A percentile compares a stretch with the other conserved stretches of the same genome.
Evolutionary conservation across 2,888 invertebrate genomes (phyloP).

Genomic region (Hymenopus coronatus): DNA sequence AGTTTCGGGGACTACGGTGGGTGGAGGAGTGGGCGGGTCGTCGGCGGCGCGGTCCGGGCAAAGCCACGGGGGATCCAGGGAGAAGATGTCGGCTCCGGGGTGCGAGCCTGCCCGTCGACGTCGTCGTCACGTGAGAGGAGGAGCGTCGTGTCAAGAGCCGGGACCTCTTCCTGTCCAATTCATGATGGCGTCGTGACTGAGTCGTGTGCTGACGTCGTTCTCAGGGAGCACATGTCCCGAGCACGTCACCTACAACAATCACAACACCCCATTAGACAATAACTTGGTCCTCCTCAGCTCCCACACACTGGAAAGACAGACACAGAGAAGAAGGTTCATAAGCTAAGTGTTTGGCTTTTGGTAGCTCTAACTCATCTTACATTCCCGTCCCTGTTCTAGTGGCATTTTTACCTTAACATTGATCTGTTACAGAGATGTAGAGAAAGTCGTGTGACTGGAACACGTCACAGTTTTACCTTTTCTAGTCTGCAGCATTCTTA

Average conservation of each 20-base stretch:
- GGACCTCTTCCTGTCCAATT: conserved; percentile 31
- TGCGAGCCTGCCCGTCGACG: neutral
- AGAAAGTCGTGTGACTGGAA: no score
- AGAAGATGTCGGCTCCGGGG: conserved; percentile 5
- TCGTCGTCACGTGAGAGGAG: neutral
- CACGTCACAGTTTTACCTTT: no score
- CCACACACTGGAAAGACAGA: neutral
- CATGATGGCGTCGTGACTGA: conserved; percentile 17
- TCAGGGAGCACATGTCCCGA: neutral
- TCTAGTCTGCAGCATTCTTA: no score
- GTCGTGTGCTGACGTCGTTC: neutral
- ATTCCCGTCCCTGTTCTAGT: no score
- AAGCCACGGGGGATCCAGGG: conserved; percentile 35
- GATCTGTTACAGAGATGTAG: no score
- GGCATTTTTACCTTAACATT: no score
- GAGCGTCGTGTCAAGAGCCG: conserved; percentile 25
- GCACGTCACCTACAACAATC: neutral
- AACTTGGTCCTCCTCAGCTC: neutral
- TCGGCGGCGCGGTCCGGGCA: conserved; percentile 39
- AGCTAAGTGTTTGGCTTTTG: no score
- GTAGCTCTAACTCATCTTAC: no score
- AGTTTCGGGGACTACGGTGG: conserved; percentile 12
- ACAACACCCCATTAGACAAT: neutral
- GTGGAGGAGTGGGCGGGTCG: conserved; percentile 32
- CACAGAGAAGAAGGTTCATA: neutral